Percentiles rank a stretch among this genome's conserved stretches.
Evolutionary conservation across 2,113 vertebrate genomes (phyloP).

Genomic region (Myxocyprinus asiaticus): DNA sequence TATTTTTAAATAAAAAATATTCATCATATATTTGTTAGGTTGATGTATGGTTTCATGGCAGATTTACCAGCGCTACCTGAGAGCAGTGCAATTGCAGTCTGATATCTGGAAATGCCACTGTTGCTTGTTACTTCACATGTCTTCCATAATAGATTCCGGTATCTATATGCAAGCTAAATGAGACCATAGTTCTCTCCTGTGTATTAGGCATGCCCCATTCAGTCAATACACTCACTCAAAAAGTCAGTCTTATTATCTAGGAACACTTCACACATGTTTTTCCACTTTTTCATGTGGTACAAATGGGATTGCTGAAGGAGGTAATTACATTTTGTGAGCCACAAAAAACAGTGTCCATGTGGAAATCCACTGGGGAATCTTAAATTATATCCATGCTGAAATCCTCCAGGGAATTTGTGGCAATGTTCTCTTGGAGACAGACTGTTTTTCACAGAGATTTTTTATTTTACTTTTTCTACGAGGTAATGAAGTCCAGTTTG

Average conservation of each 20-base stretch:
- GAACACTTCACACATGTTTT: slow-evolving; percentile 8
- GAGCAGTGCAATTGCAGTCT: not conserved
- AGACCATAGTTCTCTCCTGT: not conserved
- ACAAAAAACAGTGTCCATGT: slow-evolving; percentile 3
- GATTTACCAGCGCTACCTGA: not conserved
- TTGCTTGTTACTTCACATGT: slow-evolving; percentile 5
- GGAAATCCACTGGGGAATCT: slow-evolving; percentile 41
- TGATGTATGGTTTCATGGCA: not conserved
- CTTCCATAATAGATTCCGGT: not conserved
- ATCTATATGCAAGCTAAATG: not conserved
- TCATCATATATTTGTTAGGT: not conserved
- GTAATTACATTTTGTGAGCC: slow-evolving; percentile 37
- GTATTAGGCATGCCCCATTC: not conserved
- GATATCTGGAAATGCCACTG: slow-evolving; percentile 10
- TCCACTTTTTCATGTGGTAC: slow-evolving; percentile 22
- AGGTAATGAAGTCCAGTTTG: slow-evolving; percentile 43
- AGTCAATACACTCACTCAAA: slow-evolving; percentile 16
- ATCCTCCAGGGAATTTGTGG: slow-evolving; percentile 34
- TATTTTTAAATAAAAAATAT: too few relatives aligned
- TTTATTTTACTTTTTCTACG: slow-evolving; percentile 3
- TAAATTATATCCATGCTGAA: slow-evolving; percentile 33
- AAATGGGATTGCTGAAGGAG: slow-evolving; percentile 33
- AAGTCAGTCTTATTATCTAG: slow-evolving; percentile 32
- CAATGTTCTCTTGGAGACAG: slow-evolving; percentile 34
- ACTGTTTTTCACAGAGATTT: slow-evolving; percentile 37